A percentile compares a stretch with the other conserved stretches of the same genome.
Evolutionary conservation across 2,797 vertebrate species (phyloP).

Genomic region (Platalea minor): DNA sequence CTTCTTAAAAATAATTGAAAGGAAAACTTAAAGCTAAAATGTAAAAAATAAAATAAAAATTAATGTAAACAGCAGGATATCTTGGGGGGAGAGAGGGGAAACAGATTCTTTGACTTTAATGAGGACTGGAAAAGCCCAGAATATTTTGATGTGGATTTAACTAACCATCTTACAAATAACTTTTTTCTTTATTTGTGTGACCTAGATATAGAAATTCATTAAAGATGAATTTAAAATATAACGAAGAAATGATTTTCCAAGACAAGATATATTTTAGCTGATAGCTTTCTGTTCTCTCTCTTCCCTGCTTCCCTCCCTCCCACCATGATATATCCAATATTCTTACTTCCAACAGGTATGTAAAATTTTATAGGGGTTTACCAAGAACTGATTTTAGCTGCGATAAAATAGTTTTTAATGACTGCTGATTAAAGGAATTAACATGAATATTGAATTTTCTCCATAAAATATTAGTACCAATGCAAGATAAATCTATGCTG

Average conservation of each 20-base stretch:
- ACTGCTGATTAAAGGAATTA: neutral
- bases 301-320: neutral
- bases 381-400: neutral
- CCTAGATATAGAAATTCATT: neutral
- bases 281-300: neutral
- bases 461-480: neutral
- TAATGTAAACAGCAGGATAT: neutral
- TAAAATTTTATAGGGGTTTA: neutral
- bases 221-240: neutral
- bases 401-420: conserved; percentile 15
- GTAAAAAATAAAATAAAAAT: neutral
- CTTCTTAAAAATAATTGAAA: neutral
- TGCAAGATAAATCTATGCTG: neutral
- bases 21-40: neutral
- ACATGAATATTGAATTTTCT: neutral
- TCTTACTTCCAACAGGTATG: neutral
- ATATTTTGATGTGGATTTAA: neutral
- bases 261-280: neutral
- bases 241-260: neutral
- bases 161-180: neutral
- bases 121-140: neutral
- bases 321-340: neutral
- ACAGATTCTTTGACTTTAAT: neutral
- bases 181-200: neutral
- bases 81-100: neutral